Conservation (phyloP, 2,113 vertebrate species). For the Alexandromys fortis region DNA sequence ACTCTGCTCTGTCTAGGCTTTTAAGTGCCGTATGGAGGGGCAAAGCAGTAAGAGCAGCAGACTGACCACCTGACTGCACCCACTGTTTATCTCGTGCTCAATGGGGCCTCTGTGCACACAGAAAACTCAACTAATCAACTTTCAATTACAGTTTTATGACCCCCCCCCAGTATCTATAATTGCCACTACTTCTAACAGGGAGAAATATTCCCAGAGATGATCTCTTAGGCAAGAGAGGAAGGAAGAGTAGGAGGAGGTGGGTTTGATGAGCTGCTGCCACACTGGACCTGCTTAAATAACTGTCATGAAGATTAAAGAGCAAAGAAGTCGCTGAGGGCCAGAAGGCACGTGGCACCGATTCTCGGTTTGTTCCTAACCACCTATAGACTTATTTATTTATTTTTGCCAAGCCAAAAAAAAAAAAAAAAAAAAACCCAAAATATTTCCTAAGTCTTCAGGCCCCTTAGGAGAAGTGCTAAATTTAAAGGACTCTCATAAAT, state of each 20-base stretch:
- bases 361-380: background rate
- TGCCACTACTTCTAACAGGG: slow-evolving; percentile 43
- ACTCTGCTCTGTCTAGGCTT: slow-evolving; percentile 29
- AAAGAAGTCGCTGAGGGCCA: background rate
- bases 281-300: background rate
- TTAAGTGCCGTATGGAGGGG: slow-evolving; percentile 31
- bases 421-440: background rate
- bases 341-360: background rate
- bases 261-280: background rate
- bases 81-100: background rate
- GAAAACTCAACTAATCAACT: slow-evolving; percentile 35
- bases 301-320: background rate
- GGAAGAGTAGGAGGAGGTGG: background rate
- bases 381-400: background rate
- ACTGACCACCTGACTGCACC: background rate
- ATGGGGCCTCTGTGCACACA: background rate
- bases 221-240: slow-evolving; percentile 6
- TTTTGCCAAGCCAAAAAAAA: background rate
- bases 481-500: slow-evolving; percentile 32
- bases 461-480: background rate
- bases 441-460: background rate
- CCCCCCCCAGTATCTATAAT: background rate
- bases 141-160: slow-evolving; percentile 21
- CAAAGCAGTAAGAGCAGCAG: background rate
- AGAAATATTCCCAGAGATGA: slow-evolving; percentile 61